Conservation (phyloP, 2,113 vertebrate genomes). For the Istiophorus platypterus region DNA sequence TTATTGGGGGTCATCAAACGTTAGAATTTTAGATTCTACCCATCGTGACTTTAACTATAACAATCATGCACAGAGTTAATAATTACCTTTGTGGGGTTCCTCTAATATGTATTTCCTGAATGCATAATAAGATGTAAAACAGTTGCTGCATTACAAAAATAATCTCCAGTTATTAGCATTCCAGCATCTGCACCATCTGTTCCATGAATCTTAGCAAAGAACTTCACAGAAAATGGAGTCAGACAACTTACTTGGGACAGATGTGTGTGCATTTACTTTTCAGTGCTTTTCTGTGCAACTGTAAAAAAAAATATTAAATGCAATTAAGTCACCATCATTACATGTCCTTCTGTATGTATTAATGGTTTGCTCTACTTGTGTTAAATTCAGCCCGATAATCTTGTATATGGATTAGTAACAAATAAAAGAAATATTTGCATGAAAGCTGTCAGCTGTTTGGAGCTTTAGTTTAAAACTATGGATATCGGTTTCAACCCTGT, state of each 20-base stretch:
- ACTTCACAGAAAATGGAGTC: not conserved
- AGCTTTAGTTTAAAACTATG: not conserved
- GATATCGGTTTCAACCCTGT: not conserved
- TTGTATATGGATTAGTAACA: not conserved
- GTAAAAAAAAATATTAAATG: not conserved
- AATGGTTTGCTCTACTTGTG: not conserved
- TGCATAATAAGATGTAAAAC: not conserved
- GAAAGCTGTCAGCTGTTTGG: not conserved
- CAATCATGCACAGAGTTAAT: not conserved
- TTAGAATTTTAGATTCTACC: not conserved
- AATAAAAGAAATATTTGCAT: not conserved
- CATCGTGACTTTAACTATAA: not conserved
- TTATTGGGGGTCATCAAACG: not conserved
- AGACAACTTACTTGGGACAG: not conserved
- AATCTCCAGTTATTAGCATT: slow-evolving; percentile 23
- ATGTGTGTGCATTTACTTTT: slow-evolving; percentile 4
- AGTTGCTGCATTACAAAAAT: slow-evolving; percentile 9
- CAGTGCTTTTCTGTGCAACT: not conserved
- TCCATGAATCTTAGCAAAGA: not conserved
- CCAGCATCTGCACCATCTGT: slow-evolving; percentile 33
- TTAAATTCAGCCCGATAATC: not conserved
- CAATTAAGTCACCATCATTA: not conserved
- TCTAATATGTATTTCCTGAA: not conserved
- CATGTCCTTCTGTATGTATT: not conserved
- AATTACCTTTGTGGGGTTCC: not conserved